phyloP scores from a whole-genome alignment of 53 echinoderm and acorn worm genomes.

The Paracentrotus lividus region DNA sequence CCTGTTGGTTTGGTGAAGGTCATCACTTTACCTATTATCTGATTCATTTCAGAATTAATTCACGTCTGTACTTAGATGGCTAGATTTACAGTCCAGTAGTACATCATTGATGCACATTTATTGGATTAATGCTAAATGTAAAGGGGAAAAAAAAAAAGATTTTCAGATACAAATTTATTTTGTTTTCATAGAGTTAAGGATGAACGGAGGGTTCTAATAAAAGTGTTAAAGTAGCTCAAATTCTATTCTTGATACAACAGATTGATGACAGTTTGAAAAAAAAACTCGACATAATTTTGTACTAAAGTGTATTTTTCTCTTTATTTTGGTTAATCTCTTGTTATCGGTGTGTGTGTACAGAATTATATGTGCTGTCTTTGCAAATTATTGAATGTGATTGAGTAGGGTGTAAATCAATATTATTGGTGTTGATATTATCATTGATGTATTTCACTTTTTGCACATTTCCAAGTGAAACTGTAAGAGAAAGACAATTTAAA shows the following conservation, averaged over 20 bases:
- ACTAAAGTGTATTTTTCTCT: slow-evolving; percentile 35
- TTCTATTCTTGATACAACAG: slow-evolving; percentile 39
- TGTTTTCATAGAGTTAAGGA: neutral
- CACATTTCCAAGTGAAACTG: neutral
- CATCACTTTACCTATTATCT: neutral
- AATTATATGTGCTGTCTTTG: neutral
- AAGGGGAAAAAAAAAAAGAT: neutral
- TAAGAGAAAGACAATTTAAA: neutral
- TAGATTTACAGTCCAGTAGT: neutral
- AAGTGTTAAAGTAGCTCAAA: neutral
- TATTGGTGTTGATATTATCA: neutral
- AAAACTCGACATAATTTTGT: slow-evolving; percentile 10
- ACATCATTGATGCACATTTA: neutral
- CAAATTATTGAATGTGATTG: neutral
- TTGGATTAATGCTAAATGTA: neutral
- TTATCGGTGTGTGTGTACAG: neutral
- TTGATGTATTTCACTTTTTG: neutral
- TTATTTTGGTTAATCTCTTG: neutral
- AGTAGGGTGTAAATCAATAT: neutral
- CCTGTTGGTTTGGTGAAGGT: neutral
- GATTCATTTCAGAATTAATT: neutral
- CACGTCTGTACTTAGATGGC: neutral
- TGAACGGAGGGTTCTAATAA: neutral
- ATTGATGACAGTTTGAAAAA: neutral
- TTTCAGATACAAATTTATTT: neutral